These are phyloP conservation scores for Micrastur ruficollis DNA, from an alignment of 2,797 vertebrate genomes.

Conservation along the genomic window DNA sequence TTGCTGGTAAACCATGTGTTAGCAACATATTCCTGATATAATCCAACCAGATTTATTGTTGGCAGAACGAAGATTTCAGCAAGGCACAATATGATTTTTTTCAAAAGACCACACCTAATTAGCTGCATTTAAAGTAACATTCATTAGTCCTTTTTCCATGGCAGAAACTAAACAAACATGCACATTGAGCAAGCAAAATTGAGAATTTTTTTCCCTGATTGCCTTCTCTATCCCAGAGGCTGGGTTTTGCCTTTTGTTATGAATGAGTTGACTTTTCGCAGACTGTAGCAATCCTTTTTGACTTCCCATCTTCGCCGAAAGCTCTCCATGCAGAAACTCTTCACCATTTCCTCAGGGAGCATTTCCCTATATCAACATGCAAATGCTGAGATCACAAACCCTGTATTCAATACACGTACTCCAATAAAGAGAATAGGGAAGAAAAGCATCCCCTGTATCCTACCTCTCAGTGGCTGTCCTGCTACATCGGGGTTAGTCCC, in stretches of 20 bases:
- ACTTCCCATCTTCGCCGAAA: not conserved
- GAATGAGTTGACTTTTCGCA: not conserved
- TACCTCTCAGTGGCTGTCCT: not conserved
- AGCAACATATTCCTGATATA: not conserved
- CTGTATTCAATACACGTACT: not conserved
- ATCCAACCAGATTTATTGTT: not conserved
- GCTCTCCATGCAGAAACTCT: not conserved
- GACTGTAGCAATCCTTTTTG: not conserved
- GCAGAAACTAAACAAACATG: not conserved
- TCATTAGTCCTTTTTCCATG: not conserved
- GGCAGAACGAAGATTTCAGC: not conserved
- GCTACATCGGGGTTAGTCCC: rapidly evolving
- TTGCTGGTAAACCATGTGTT: not conserved
- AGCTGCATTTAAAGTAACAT: not conserved
- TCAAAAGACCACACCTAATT: not conserved
- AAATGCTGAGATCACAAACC: not conserved
- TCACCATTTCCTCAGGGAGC: not conserved
- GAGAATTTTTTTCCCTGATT: not conserved
- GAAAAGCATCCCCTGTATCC: not conserved
- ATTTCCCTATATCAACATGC: not conserved
- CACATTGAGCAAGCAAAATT: not conserved
- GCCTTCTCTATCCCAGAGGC: not conserved
- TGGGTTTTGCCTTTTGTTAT: not conserved
- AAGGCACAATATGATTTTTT: not conserved
- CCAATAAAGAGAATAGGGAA: not conserved